Evolutionary conservation across 2,113 vertebrate species (phyloP).

Genomic region (Ifrita kowaldi): DNA sequence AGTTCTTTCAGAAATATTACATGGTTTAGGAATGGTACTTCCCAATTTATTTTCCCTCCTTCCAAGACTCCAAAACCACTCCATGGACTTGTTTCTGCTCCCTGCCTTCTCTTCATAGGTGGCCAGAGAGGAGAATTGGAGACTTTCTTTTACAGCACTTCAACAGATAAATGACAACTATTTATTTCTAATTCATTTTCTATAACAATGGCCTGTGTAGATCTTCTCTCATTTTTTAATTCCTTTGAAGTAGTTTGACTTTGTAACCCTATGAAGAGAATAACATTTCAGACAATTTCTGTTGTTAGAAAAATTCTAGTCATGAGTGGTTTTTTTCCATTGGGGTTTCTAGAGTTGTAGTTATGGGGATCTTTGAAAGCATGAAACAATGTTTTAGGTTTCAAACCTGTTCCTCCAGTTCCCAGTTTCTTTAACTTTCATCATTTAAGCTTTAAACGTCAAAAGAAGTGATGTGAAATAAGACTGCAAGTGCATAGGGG

Average conservation of each 20-base stretch:
- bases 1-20: not conserved
- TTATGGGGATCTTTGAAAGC: not conserved
- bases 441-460: conserved; percentile 9
- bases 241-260: not conserved
- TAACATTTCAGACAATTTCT: not conserved
- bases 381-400: not conserved
- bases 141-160: not conserved
- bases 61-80: not conserved
- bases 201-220: not conserved
- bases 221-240: not conserved
- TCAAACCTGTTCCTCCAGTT: not conserved
- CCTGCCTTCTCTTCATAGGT: not conserved
- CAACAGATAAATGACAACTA: not conserved
- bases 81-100: not conserved
- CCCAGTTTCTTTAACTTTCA: not conserved
- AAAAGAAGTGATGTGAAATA: conserved; percentile 6
- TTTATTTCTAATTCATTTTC: not conserved
- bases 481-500: not conserved
- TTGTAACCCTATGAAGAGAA: not conserved
- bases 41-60: not conserved
- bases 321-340: not conserved
- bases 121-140: not conserved
- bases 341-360: not conserved
- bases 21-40: not conserved
- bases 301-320: not conserved